Percentiles rank a stretch among this genome's conserved stretches.
Conservation (phyloP, 92 coral and sea anemone genomes). For the Zoanthus solanderi region DNA sequence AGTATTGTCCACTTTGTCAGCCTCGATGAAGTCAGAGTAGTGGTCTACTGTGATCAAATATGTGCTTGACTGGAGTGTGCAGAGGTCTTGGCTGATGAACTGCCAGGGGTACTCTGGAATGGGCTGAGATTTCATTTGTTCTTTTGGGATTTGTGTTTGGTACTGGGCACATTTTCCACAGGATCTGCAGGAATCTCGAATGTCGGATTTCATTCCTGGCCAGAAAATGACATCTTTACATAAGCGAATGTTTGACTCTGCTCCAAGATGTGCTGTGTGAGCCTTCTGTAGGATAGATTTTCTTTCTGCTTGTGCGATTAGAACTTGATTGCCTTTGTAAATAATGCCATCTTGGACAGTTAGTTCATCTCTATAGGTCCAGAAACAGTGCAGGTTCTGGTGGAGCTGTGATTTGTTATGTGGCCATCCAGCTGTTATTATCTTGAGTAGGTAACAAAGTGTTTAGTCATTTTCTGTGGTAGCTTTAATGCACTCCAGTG, state of each 20-base stretch:
- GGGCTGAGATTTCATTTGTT: slow-evolving; percentile 50
- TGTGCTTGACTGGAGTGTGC: no score
- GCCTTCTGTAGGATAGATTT: slow-evolving; percentile 32
- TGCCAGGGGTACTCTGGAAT: slow-evolving; percentile 59
- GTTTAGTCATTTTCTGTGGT: neutral
- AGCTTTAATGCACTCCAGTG: slow-evolving; percentile 10
- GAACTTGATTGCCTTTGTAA: slow-evolving; percentile 22
- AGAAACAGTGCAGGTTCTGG: neutral
- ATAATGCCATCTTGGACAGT: slow-evolving; percentile 25
- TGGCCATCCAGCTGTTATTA: no score
- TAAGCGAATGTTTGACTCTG: slow-evolving; percentile 52
- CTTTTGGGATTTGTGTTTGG: slow-evolving; percentile 46
- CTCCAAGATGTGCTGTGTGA: slow-evolving; percentile 56
- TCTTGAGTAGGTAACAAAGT: neutral
- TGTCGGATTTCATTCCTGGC: slow-evolving; percentile 42
- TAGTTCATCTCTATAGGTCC: slow-evolving; percentile 12
- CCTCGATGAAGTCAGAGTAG: no score
- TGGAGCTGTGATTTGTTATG: no score
- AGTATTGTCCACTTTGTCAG: slow-evolving; percentile 43
- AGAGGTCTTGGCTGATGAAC: slow-evolving; percentile 58
- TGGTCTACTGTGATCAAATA: no score
- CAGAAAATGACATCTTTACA: slow-evolving; percentile 47
- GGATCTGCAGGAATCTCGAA: slow-evolving; percentile 33
- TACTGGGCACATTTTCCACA: slow-evolving; percentile 64
- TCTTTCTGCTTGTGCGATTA: slow-evolving; percentile 35